phyloP scores from a whole-genome alignment of 92 coral and sea anemone species.

The Isaurus tuberculatus region DNA sequence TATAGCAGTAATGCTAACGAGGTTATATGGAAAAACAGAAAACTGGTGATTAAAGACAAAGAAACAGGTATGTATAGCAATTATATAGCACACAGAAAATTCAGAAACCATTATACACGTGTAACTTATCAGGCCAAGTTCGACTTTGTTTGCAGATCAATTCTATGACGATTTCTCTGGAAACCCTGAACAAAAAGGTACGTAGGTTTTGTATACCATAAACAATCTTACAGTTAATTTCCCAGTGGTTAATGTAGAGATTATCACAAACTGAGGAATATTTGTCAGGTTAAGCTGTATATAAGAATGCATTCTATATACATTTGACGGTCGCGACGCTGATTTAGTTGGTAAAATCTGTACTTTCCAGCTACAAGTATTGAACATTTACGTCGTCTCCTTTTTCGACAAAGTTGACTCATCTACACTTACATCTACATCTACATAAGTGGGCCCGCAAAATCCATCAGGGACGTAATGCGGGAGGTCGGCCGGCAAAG shows the following conservation, averaged over 20 bases:
- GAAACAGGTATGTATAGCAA: conserved; percentile 67
- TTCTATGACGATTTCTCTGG: conserved; percentile 87
- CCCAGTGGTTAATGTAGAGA: neutral
- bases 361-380: too few species aligned
- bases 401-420: too few species aligned
- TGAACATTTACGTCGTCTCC: too few species aligned
- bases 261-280: neutral
- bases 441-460: too few species aligned
- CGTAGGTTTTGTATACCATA: neutral
- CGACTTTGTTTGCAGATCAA: conserved; percentile 35
- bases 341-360: too few species aligned
- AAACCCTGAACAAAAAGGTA: conserved; percentile 72
- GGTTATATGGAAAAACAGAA: conserved; percentile 89
- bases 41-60: conserved; percentile 83
- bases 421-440: too few species aligned
- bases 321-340: neutral
- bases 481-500: too few species aligned
- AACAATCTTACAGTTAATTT: neutral
- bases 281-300: neutral
- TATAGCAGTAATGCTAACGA: conserved; percentile 84
- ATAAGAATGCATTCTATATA: too few species aligned
- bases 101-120: neutral
- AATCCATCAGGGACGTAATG: too few species aligned
- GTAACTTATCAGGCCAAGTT: neutral
- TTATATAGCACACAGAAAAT: neutral